Base-by-base conservation (phyloP, 2,888 invertebrate species). In the Palloptera scutellata region DNA sequence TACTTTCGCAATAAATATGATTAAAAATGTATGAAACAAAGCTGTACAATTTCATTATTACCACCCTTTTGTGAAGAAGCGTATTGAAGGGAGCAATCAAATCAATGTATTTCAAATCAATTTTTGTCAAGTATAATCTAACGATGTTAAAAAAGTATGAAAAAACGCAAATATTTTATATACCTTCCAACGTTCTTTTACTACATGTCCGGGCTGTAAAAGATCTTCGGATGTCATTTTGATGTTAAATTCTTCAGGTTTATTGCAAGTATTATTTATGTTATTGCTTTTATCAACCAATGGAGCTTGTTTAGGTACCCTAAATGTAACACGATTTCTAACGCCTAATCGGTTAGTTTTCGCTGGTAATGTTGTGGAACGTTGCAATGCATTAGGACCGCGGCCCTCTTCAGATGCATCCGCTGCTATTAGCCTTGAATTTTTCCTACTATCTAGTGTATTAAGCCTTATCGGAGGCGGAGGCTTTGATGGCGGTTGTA, bases 131-230 rank as follows among this genome's bases (percentile, higher is more conserved):
- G n/a, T n/a, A n/a, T n/a, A n/a, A n/a, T n/a, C n/a, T n/a, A n/a
- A n/a, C n/a, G 3, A 54, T 11, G 11, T 40, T 59, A 17, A 52
- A 63, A 17, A 40, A 40, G 54, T 41, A 58, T 41, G 4, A 15
- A 15, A 3, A 60, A 53, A 53, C 1, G 17, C 12, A 54, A 54
- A 54, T 54, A 17, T 54, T 43, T 52, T 8, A 71, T 90, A 86
- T 81, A 97, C 98, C 95, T 98, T 98, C 98, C 98, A 99, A 85
- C 98, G 88, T 84, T 99, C 98, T 87, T 98, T 98, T 81, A 98
- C 97, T 68, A 97, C 94, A 88, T 97, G 96, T 61, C 97, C 97
- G 48, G 96, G 95, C 86, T 97, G 96, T 80, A 98, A 88, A 74
- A 98, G 89, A 86, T 98, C 97, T 86, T 96, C 95, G 78, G 92